Evolutionary conservation across 2,888 invertebrate genomes (phyloP), one percentile per base, ranked within the genome.

Genomic region (Melitaea athalia): DNA sequence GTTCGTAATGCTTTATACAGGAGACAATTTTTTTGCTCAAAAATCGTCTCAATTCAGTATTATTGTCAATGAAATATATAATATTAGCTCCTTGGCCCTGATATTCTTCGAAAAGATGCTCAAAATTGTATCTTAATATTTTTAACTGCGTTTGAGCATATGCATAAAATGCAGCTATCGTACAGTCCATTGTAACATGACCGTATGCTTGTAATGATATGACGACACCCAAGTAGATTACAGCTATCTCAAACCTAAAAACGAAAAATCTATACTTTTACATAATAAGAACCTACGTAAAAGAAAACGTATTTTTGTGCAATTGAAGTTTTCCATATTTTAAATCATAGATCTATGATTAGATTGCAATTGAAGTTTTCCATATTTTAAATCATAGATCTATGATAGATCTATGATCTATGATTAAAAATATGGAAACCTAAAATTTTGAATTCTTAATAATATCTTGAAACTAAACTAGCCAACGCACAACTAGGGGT

Each of bases 181-280:
- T 88, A 60, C 89, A 89, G 65, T 91, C 91, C 86, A 89, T 81
- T 7, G 89, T 87, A 2, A 85, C 84, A 69, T 89, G 84, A 0
- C 85, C 89, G 63, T 82, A 87, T 0, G 81, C 91, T 82, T 89
- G 89, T 11, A 85, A 68, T 11, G 79, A 79, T 72, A 88, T 83
- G 17, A 83, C 65, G 17, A 85, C 69, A 6, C 79, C 77, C 81
- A 87, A 85, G 72, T 86, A 89, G 3, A 80, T 73, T 33, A 82
- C 70, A 0, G 81, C 81, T 63, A 86, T 38, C 69, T 80, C 81
- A 73, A 87, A 89, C 47, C 91, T 91, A 78, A 68, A 87, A 86
- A 60, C 45, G 50, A 33, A 49, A 15, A 15, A 12, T 1, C 8
- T 5, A 42, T 49, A 59, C 14, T 10, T 38, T 24, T 24, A 24